Evolutionary conservation across 2,797 vertebrate genomes (phyloP), one percentile per base, ranked within the genome.

Genomic region (Amazona finschi): DNA sequence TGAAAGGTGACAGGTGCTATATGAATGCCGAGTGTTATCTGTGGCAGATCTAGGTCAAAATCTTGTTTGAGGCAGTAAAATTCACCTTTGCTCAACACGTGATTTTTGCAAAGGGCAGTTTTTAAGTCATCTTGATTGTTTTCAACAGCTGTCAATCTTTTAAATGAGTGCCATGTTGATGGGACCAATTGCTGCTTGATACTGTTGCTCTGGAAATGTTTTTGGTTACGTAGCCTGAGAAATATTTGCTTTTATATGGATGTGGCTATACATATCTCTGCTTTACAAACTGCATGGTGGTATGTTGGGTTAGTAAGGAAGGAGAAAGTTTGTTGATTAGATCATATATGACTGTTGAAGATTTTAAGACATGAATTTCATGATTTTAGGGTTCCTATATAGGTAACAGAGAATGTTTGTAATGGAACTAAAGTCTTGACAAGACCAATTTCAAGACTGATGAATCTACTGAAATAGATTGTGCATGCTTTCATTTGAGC

Each of bases 11-110:
- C 86, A 90, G 81, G 65, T 81, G 84, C 10, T 91, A 9, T 61
- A 41, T 55, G 73, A 91, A 90, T 58, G 38, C 12, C 20, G 69
- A 93, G 36, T 41, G 77, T 83, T 72, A 60, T 66, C n/a, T 50
- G 20, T 93, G 91, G 91, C 90, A 97, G 89, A 93, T 93, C 52
- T 92, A 91, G 86, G 95, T 92, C 91, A 93, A 89, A 89, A 92
- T 83, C 79, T 73, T 73, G 53, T 81, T 57, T 4, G 8, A 0
- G 4, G 49, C 17, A 46, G 36, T 62, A 93, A 89, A 85, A 83
- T 43, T 81, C 87, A 73, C 69, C 67, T 90, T 91, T 86, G 44
- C 12, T 82, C 33, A 31, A 43, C 1, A 1, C 0, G 2, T 33
- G 69, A 50, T 57, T 52, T 13, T 66, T 87, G 57, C 38, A 70